Evolutionary conservation across 2,113 vertebrate species (phyloP), one percentile per base, ranked within the genome.

Genomic region (Aix galericulata): DNA sequence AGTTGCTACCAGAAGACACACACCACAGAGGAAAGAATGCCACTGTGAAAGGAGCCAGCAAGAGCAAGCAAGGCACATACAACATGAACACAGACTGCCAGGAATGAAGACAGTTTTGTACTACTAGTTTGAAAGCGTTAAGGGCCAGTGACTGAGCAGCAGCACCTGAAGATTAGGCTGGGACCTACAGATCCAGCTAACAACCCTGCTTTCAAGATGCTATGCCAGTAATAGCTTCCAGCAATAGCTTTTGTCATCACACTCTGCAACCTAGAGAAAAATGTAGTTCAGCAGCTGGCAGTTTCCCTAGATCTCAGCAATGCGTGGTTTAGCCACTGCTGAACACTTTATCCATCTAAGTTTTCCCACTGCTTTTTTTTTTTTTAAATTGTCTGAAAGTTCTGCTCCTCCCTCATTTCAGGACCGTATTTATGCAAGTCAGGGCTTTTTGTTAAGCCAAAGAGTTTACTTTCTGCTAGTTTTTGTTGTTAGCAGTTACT

Each of bases 331-430:
- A 63, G 15, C 50, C 59, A 59, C 20, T 17, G 63, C 67, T 50
- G 21, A 48, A 52, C 34, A 21, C 10, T 0, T 20, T 16, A 22
- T 3, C 4, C 21, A 55, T 69, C 52, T 75, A 93, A 91, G 90
- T 95, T 95, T 88, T 96, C 95, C 97, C 96, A 96, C 90, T 95
- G 94, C 72, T 96, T 87, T 4, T 55, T 89, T 79, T 79, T 44
- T 29, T 55, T 53, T 18, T 38, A 38, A 11, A 9, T 2, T 50
- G 20, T 76, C 40, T 14, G 17, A 5, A 91, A 90, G 55, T 73
- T 83, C 78, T 82, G 46, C 58, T 95, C 25, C 81, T 95, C 50
- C 59, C 42, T 87, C 0, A 0, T 42, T 71, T 78, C 18, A 82
- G 31, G 71, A 6, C 13, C 10, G 40, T 3, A 29, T 38, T 52